Evolutionary conservation across 2,888 invertebrate genomes (phyloP).

Genomic region (Phragmatobia fuliginosa): DNA sequence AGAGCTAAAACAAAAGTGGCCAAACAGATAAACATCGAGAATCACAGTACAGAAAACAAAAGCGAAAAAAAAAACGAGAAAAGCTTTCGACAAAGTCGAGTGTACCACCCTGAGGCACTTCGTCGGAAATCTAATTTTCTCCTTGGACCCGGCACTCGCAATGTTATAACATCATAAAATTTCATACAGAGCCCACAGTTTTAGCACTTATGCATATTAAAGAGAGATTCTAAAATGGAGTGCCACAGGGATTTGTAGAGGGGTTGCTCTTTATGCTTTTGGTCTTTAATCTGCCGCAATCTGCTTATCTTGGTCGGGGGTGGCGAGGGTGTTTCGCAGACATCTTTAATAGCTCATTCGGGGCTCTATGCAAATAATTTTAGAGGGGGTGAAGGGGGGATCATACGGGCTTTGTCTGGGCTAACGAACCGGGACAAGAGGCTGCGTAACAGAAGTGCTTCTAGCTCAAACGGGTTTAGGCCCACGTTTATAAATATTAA

Average conservation of each 20-base stretch:
- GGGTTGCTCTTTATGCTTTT: slow-evolving; percentile 79
- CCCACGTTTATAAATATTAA: slow-evolving; percentile 81
- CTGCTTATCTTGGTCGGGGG: slow-evolving; percentile 80
- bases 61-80: slow-evolving; percentile 66
- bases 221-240: slow-evolving; percentile 73
- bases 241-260: slow-evolving; percentile 64
- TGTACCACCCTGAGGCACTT: slow-evolving; percentile 76
- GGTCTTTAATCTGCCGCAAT: slow-evolving; percentile 87
- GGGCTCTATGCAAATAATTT: slow-evolving; percentile 86
- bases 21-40: slow-evolving; percentile 78
- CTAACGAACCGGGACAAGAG: slow-evolving; percentile 84
- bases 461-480: slow-evolving; percentile 78
- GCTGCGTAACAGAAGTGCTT: slow-evolving; percentile 82
- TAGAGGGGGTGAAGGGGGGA: slow-evolving; percentile 70
- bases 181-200: slow-evolving; percentile 70
- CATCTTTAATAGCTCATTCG: slow-evolving; percentile 87
- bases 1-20: slow-evolving; percentile 74
- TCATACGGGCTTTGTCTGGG: slow-evolving; percentile 86
- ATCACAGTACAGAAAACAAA: slow-evolving; percentile 72
- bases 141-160: slow-evolving; percentile 72
- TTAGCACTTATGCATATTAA: slow-evolving; percentile 77
- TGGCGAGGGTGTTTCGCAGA: slow-evolving; percentile 71
- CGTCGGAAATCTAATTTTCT: slow-evolving; percentile 84
- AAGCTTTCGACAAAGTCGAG: slow-evolving; percentile 82
- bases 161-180: slow-evolving; percentile 78